Evolutionary conservation across 2,888 invertebrate species (phyloP).

Genomic region (Oegoconia quadripuncta): DNA sequence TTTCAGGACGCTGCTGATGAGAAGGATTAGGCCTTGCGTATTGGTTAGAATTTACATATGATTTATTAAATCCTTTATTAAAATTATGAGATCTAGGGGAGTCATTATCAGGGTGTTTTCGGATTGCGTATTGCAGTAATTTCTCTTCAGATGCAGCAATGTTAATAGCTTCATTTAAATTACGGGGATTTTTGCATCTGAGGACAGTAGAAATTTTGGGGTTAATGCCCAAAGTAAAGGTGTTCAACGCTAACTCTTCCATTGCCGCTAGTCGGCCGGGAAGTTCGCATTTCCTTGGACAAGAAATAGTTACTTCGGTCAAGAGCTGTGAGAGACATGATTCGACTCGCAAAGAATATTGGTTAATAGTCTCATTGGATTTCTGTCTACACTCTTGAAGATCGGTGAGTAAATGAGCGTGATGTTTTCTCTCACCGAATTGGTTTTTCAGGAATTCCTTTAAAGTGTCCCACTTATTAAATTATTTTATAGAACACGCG

Average conservation of each 20-base stretch:
- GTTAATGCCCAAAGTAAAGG: slow-evolving; percentile 14
- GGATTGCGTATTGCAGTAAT: too few species aligned
- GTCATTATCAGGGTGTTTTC: too few species aligned
- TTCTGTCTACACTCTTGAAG: slow-evolving; percentile 24
- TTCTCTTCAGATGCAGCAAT: slow-evolving; percentile 15
- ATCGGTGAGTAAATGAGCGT: slow-evolving; percentile 24
- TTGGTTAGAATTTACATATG: too few species aligned
- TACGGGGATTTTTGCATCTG: slow-evolving; percentile 14
- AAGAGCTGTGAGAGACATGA: slow-evolving; percentile 25
- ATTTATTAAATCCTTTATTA: too few species aligned
- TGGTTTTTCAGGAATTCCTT: slow-evolving; percentile 28
- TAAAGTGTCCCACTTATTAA: slow-evolving; percentile 22
- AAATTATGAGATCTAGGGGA: too few species aligned
- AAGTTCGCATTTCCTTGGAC: slow-evolving; percentile 18
- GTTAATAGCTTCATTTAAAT: slow-evolving; percentile 19
- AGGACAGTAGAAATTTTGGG: slow-evolving; percentile 16
- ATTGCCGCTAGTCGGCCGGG: slow-evolving; percentile 25
- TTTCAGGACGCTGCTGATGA: too few species aligned
- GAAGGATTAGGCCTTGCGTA: too few species aligned
- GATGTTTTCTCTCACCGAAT: slow-evolving; percentile 27
- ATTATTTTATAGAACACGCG: slow-evolving; percentile 29
- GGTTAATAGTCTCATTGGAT: slow-evolving; percentile 20
- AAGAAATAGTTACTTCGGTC: slow-evolving; percentile 23
- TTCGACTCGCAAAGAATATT: slow-evolving; percentile 24
- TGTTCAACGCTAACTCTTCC: slow-evolving; percentile 26